These are phyloP conservation scores for Aurelia sp. DNA, from an alignment of 30 jellyfish, hydroid and myxozoan species.

Conservation along the genomic window DNA sequence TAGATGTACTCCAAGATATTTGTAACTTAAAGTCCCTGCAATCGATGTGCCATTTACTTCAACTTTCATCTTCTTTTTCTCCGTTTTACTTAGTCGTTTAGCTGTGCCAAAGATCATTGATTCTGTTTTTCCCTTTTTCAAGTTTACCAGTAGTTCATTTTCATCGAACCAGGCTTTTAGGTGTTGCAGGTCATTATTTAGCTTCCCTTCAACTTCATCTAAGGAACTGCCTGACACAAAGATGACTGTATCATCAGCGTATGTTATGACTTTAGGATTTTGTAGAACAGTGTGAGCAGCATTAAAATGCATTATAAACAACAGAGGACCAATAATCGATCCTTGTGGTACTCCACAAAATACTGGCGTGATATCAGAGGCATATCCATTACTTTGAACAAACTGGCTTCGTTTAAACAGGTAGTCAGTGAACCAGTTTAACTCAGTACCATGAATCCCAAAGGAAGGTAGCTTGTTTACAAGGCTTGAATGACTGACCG, in stretches of 20 bases:
- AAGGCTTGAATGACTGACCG: slow-evolving; percentile 72
- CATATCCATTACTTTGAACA: slow-evolving; percentile 46
- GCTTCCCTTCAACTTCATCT: slow-evolving; percentile 39
- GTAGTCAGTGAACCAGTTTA: slow-evolving; percentile 72
- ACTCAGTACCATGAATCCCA: slow-evolving; percentile 55
- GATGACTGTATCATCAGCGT: slow-evolving; percentile 77
- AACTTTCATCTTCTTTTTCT: slow-evolving; percentile 44
- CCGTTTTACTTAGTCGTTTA: slow-evolving; percentile 53
- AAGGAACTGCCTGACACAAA: slow-evolving; percentile 46
- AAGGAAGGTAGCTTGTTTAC: slow-evolving; percentile 51
- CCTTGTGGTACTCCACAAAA: slow-evolving; percentile 73
- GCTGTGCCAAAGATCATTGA: slow-evolving; percentile 73
- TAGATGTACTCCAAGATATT: slow-evolving; percentile 62
- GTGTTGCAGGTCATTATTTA: slow-evolving; percentile 44
- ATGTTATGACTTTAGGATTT: slow-evolving; percentile 41
- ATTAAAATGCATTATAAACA: slow-evolving; percentile 50
- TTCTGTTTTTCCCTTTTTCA: slow-evolving; percentile 70
- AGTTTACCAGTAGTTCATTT: slow-evolving; percentile 49
- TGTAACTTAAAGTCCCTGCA: slow-evolving; percentile 40
- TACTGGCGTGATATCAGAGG: slow-evolving; percentile 51
- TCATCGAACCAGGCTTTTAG: slow-evolving; percentile 61
- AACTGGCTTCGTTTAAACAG: slow-evolving; percentile 64
- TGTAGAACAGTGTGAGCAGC: slow-evolving; percentile 49
- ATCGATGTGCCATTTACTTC: slow-evolving; percentile 37
- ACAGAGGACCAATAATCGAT: slow-evolving; percentile 65